Base-by-base conservation (phyloP, 2,113 vertebrate genomes). In the Lagopus leucura region DNA sequence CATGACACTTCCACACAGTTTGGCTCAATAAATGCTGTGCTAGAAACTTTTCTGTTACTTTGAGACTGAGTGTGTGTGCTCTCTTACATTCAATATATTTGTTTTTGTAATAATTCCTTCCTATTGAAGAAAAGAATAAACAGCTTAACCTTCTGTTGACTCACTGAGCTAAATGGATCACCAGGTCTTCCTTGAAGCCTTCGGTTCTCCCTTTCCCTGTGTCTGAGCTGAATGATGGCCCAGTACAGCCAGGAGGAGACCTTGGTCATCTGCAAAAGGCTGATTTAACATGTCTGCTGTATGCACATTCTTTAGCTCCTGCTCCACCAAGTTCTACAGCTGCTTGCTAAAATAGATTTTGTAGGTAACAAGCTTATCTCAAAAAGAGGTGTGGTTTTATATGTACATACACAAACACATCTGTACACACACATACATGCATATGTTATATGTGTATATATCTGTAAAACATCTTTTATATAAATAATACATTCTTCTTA, bases 51-150 rank as follows among this genome's bases (percentile, higher is more conserved):
- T 24, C 25, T 20, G 32, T 8, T 74, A 25, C 5, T 32, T 43
- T 55, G 6, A 14, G 11, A 80, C 27, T 1, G 0, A 60, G 11
- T 1, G 3, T 10, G 24, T 25, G 32, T 34, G 3, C 7, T 34
- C 13, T 57, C 63, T 63, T 16, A 63, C 6, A 36, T 10, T 11
- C 14, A 8, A 71, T 8, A 48, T 30, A 1, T 21, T 52, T 52
- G 13, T 52, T 45, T 43, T 47, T 38, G 22, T 13, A 65, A 15
- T 52, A 71, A 79, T 55, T 18, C 3, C 10, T 38, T 5, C 8
- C 34, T 36, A 70, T 40, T 17, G 38, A 50, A 77, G 11, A 58
- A 42, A 60, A n/a, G 4, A 0, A 7, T 16, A 32, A 65, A 28
- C 7, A 40, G 38, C 8, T 24, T 7, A 38, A 66, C 76, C 15